Conservation (phyloP, 2,888 invertebrate genomes). For the Drosophila kokeensis region DNA sequence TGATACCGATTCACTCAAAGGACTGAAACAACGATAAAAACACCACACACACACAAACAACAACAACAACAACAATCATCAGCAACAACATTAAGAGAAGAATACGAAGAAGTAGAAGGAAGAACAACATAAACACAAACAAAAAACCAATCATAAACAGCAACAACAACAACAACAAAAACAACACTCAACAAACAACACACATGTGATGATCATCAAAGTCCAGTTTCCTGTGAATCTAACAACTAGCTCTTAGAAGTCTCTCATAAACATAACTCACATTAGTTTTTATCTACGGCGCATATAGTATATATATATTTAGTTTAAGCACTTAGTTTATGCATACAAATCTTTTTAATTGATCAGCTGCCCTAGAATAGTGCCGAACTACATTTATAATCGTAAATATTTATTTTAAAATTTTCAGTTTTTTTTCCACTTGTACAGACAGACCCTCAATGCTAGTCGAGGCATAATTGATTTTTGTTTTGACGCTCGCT, state of each 20-base stretch:
- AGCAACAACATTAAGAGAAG: constrained; percentile 41
- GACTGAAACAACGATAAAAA: constrained; percentile 83
- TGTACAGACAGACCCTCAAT: constrained; percentile 26
- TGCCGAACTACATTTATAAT: constrained; percentile 52
- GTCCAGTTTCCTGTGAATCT: constrained; percentile 80
- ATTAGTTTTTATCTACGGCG: constrained; percentile 63
- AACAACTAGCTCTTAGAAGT: constrained; percentile 74
- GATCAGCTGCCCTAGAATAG: constrained; percentile 60
- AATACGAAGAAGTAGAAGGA: constrained; percentile 17
- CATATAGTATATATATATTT: constrained; percentile 45
- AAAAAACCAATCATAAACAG: constrained; percentile 23
- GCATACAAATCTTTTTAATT: constrained; percentile 29
- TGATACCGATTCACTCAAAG: constrained; percentile 89
- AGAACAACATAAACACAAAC: constrained; percentile 27
- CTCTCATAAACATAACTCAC: constrained; percentile 65
- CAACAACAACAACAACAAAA: constrained; percentile 29
- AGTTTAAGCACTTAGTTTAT: constrained; percentile 37
- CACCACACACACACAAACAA: constrained; percentile 46
- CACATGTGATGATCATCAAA: constrained; percentile 79
- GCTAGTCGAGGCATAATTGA: constrained; percentile 22
- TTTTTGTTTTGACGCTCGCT: constrained; percentile 10
- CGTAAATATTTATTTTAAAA: constrained; percentile 16
- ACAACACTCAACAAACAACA: constrained; percentile 49
- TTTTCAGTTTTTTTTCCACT: constrained; percentile 5
- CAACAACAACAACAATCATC: constrained; percentile 46